Conservation (phyloP, 2,888 invertebrate genomes). For the Heliconius ethilla region DNA sequence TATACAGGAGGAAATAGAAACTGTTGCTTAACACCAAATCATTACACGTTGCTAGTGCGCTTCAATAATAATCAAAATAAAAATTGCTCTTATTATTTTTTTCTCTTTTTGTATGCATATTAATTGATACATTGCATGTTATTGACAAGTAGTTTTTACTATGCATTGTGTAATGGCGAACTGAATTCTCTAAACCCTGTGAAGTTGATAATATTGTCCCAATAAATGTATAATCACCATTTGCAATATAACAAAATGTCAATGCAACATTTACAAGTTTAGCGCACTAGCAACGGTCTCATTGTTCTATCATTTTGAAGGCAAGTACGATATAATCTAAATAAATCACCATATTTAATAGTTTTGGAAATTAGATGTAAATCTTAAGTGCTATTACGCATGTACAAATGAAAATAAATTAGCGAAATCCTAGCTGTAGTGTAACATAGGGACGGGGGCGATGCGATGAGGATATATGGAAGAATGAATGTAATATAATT, state of each 20-base stretch:
- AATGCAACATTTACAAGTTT: constrained; percentile 9
- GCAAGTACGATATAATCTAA: constrained; percentile 60
- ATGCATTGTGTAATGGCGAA: background rate
- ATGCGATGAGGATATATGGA: constrained; percentile 5
- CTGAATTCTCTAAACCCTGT: background rate
- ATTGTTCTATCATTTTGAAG: constrained; percentile 30
- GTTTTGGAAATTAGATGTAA: constrained; percentile 64
- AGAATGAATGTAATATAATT: constrained; percentile 17
- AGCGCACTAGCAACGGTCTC: constrained; percentile 39
- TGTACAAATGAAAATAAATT: constrained; percentile 77
- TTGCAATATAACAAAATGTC: constrained; percentile 12
- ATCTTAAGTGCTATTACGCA: constrained; percentile 73
- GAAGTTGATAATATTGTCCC: constrained; percentile 31
- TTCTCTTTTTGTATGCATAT: background rate
- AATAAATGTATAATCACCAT: background rate
- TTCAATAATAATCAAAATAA: constrained; percentile 5
- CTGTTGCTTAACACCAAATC: constrained; percentile 65
- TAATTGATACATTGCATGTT: background rate
- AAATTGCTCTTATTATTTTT: background rate
- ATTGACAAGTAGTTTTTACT: constrained; percentile 7
- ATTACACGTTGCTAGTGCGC: constrained; percentile 40
- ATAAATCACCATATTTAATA: constrained; percentile 71
- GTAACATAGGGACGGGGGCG: constrained; percentile 49
- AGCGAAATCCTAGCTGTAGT: constrained; percentile 72
- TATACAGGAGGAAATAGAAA: constrained; percentile 87